Evolutionary conservation across 1,140 invertebrate genomes (phyloP).

Genomic region (Marisa cornuarietis): DNA sequence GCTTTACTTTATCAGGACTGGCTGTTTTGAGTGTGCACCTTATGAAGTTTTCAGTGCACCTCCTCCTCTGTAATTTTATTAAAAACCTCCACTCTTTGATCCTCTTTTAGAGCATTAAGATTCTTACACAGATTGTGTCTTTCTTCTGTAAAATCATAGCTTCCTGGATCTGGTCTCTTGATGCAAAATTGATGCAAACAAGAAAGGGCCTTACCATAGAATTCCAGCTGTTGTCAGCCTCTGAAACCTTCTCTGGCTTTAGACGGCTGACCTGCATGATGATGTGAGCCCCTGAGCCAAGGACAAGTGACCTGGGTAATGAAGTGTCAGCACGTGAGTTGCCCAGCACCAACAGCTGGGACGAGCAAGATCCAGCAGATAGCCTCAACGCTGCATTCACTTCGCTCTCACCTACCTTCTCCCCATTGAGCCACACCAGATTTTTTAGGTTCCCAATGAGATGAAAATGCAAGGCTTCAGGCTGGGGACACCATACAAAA

Average conservation of each 20-base stretch:
- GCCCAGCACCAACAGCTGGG: constrained; percentile 59
- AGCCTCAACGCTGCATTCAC: constrained; percentile 55
- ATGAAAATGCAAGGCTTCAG: constrained; percentile 51
- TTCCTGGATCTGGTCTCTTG: no score
- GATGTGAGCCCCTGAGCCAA: constrained; percentile 49
- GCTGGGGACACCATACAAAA: constrained; percentile 42
- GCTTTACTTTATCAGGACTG: no score
- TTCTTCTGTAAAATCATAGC: no score
- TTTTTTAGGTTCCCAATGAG: constrained; percentile 59
- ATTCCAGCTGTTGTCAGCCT: constrained; percentile 58
- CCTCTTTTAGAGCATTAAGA: no score
- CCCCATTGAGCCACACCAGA: constrained; percentile 54
- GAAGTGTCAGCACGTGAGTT: constrained; percentile 50
- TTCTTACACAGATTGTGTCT: no score
- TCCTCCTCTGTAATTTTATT: no score
- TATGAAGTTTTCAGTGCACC: no score
- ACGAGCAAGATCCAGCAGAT: constrained; percentile 62
- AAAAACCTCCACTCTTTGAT: no score
- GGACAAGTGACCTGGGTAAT: constrained; percentile 54
- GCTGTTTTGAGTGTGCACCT: no score
- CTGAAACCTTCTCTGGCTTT: constrained; percentile 53
- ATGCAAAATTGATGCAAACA: no score
- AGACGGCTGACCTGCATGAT: constrained; percentile 47
- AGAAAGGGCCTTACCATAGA: constrained; percentile 42
- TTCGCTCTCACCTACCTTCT: constrained; percentile 54